phyloP scores from a whole-genome alignment of 2,113 vertebrate species.

The Ophthalmolycus amberensis region DNA sequence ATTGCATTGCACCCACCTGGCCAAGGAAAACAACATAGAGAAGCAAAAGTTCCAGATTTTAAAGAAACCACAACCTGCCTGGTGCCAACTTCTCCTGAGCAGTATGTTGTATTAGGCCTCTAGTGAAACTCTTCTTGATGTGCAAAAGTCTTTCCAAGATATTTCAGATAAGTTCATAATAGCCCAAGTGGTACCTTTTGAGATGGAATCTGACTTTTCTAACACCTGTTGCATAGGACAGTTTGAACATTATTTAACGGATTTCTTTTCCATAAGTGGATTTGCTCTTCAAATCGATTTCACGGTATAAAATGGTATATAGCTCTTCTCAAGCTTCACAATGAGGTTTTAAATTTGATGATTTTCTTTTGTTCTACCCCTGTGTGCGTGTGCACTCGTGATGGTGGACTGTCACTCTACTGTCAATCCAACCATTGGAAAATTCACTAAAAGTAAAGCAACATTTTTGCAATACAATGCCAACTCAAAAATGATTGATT shows the following conservation, averaged over 20 bases:
- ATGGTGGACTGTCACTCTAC: too few relatives aligned
- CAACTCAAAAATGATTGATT: too few relatives aligned
- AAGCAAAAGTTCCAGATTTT: background rate
- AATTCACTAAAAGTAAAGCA: too few relatives aligned
- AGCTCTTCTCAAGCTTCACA: background rate
- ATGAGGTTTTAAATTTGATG: background rate
- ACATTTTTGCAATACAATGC: too few relatives aligned
- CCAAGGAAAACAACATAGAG: background rate
- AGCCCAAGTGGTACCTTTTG: background rate
- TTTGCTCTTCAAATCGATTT: background rate
- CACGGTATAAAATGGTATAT: background rate
- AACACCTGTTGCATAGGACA: background rate
- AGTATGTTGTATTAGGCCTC: slow-evolving; percentile 2
- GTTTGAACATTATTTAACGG: background rate
- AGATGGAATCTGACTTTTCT: background rate
- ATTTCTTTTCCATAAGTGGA: background rate
- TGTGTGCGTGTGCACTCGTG: too few relatives aligned
- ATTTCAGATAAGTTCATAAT: background rate
- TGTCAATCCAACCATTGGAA: too few relatives aligned
- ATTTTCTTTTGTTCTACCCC: background rate
- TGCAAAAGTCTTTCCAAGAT: background rate
- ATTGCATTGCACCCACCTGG: background rate
- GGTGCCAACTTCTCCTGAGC: background rate
- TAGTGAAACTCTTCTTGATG: background rate
- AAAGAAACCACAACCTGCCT: background rate